Evolutionary conservation across 2,888 invertebrate genomes (phyloP).

Genomic region (Leptopilina myrica): DNA sequence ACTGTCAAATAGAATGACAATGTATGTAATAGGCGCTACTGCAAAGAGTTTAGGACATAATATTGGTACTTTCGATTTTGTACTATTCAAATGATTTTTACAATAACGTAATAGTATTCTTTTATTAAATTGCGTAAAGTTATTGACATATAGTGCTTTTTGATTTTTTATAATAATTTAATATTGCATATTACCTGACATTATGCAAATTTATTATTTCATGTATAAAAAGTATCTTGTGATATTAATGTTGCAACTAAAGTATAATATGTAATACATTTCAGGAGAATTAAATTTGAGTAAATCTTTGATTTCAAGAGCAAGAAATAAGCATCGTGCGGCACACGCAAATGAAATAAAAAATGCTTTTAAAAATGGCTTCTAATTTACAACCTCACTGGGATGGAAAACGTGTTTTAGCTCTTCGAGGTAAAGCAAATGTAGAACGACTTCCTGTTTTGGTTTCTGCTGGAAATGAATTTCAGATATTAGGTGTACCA

Average conservation of each 20-base stretch:
- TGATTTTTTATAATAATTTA: no score
- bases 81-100: no score
- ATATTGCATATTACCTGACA: no score
- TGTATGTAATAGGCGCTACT: no score
- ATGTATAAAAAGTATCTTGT: no score
- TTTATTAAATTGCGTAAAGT: no score
- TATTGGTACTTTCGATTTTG: no score
- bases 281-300: not conserved
- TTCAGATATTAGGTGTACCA: conserved; percentile 45
- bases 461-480: conserved; percentile 34
- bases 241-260: not conserved
- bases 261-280: not conserved
- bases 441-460: not conserved
- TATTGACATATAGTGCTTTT: no score
- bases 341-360: not conserved
- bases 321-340: not conserved
- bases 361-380: not conserved
- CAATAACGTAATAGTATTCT: no score
- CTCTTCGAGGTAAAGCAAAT: not conserved
- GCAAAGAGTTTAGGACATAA: no score
- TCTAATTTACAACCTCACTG: not conserved
- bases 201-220: no score
- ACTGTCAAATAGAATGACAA: no score
- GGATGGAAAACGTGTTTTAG: not conserved
- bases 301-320: not conserved